Conservation (phyloP, 2,888 invertebrate species). For the Celastrina argiolus region DNA sequence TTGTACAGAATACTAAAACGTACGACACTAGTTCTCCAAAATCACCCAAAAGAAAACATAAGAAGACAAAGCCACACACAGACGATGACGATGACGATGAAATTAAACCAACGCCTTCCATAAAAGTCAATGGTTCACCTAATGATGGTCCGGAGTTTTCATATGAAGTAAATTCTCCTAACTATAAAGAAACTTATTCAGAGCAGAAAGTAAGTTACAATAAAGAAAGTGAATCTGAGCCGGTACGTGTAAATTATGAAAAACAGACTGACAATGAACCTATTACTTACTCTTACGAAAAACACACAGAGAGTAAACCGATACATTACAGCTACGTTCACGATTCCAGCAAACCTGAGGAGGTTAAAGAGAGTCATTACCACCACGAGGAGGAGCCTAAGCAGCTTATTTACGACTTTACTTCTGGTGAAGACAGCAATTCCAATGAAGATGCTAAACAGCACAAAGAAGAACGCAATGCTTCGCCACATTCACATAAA, state of each 20-base stretch:
- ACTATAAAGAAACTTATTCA: conserved; percentile 59
- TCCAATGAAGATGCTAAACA: conserved; percentile 40
- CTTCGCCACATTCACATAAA: conserved; percentile 15
- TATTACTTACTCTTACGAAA: conserved; percentile 56
- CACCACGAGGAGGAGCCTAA: conserved; percentile 48
- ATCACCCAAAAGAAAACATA: conserved; percentile 38
- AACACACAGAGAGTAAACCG: conserved; percentile 47
- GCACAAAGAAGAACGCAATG: conserved; percentile 29
- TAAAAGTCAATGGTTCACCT: conserved; percentile 43
- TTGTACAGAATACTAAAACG: conserved; percentile 50
- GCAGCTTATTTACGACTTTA: conserved; percentile 51
- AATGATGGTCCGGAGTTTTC: conserved; percentile 55
- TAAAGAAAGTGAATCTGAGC: conserved; percentile 57
- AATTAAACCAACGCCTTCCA: conserved; percentile 42
- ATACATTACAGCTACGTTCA: conserved; percentile 41
- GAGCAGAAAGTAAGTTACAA: conserved; percentile 62
- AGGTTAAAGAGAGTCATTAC: conserved; percentile 47
- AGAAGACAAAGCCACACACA: conserved; percentile 41
- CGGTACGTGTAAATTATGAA: conserved; percentile 53
- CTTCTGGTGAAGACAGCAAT: conserved; percentile 43
- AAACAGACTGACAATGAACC: conserved; percentile 51
- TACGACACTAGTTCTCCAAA: conserved; percentile 48
- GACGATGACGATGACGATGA: conserved; percentile 45
- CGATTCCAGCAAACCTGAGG: conserved; percentile 45
- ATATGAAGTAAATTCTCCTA: conserved; percentile 62